Evolutionary conservation across 2,797 vertebrate genomes (phyloP).

Genomic region (Argyrosomus regius): DNA sequence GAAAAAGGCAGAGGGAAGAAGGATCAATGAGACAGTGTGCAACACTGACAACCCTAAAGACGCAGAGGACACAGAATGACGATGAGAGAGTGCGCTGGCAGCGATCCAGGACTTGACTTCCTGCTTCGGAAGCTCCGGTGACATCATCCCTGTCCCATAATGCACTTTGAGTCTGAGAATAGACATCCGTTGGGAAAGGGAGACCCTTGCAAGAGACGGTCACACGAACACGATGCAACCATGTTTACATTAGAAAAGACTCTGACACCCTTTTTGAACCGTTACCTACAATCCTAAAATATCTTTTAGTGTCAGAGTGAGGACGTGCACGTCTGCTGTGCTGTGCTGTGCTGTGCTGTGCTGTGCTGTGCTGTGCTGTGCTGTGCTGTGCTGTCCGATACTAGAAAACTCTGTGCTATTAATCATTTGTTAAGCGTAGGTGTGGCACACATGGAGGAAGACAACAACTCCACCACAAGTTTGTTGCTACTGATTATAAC

Average conservation of each 20-base stretch:
- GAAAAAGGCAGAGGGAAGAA: background rate
- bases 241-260: slow-evolving; percentile 35
- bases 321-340: background rate
- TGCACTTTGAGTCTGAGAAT: slow-evolving; percentile 76
- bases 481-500: slow-evolving; percentile 30
- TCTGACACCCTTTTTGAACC: background rate
- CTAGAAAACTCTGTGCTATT: background rate
- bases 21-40: slow-evolving; percentile 20
- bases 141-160: slow-evolving; percentile 76
- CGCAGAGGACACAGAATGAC: slow-evolving; percentile 42
- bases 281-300: background rate
- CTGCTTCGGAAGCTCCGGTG: slow-evolving; percentile 77
- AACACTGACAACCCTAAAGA: slow-evolving; percentile 26
- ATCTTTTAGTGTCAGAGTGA: background rate
- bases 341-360: background rate
- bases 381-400: background rate
- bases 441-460: background rate
- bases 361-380: background rate
- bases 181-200: slow-evolving; percentile 72
- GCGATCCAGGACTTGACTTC: slow-evolving; percentile 72
- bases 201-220: slow-evolving; percentile 22
- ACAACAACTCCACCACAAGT: slow-evolving; percentile 11
- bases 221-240: slow-evolving; percentile 14
- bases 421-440: slow-evolving; percentile 26
- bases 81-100: slow-evolving; percentile 61